Evolutionary conservation across 2,888 invertebrate species (phyloP).

Genomic region (Tachina fera): DNA sequence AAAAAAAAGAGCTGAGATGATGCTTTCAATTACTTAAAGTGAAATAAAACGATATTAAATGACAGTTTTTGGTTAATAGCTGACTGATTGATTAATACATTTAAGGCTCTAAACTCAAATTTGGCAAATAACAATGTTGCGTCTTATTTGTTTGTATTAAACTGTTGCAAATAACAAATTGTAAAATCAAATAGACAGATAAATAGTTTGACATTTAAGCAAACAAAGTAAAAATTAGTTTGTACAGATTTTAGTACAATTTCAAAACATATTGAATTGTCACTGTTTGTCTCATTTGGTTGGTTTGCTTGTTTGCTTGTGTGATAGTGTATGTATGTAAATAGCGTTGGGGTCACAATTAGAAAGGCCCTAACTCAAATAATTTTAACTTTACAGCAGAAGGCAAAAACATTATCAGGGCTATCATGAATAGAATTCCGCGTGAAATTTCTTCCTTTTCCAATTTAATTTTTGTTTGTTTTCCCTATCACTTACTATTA

Average conservation of each 20-base stretch:
- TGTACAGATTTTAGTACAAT: slow-evolving; percentile 49
- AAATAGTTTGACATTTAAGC: background rate
- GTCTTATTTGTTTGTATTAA: background rate
- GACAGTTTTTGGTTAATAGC: background rate
- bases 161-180: slow-evolving; percentile 13
- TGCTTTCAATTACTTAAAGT: slow-evolving; percentile 20
- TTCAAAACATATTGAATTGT: slow-evolving; percentile 39
- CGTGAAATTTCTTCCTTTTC: no score
- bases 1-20: background rate
- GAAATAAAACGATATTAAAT: background rate
- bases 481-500: no score
- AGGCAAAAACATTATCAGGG: no score
- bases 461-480: no score
- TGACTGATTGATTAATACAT: background rate
- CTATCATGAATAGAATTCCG: no score
- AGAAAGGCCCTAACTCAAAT: no score
- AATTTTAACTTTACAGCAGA: no score
- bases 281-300: slow-evolving; percentile 24
- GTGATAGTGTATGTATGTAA: slow-evolving; percentile 7
- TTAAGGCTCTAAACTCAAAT: background rate
- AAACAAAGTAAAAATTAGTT: slow-evolving; percentile 46
- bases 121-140: background rate
- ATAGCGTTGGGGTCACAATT: no score
- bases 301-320: slow-evolving; percentile 14
- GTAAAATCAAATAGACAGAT: slow-evolving; percentile 37